Base-by-base conservation (phyloP, 2,113 vertebrate genomes). In the Dipodomys spectabilis region DNA sequence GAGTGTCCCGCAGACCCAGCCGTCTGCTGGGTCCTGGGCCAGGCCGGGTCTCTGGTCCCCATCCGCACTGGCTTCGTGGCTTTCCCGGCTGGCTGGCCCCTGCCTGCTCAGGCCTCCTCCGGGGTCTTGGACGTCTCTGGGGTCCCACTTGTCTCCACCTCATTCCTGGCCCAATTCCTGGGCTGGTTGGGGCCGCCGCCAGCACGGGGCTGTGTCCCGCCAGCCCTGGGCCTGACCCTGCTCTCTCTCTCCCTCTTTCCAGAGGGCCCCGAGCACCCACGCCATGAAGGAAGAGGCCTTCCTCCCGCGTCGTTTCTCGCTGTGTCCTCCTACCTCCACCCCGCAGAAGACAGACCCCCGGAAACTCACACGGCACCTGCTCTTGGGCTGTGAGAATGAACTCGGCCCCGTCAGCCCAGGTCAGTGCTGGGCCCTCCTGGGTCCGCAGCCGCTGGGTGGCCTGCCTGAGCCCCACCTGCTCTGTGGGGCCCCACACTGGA, bases 231-330 rank as follows among this genome's bases (percentile, higher is more conserved):
- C 44, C 67, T 91, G 68, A 97, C 83, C 74, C 23, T 23, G 1
- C 27, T 65, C 77, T 94, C 94, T 7, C 2, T 25, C 7, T 60
- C 65, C 82, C 90, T 88, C 39, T 67, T 95, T 96, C 77, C 98
- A 99, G 99, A 99, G 98, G 97, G 98, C 98, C 4, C 98, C 98
- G 90, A 96, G 98, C 93, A 90, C 98, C 95, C 98, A 97, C 98
- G 97, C 98, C 97, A 99, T 99, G 99, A 99, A 99, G 98, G 99
- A 99, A 97, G 99, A 99, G 98, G 99, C 98, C 97, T 98, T 99
- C 86, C 98, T 99, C 80, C 98, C 99, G 30, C 98, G 99, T 91
- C 99, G 99, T 97, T 98, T 99, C 97, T 99, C 99, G 10, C 98
- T 99, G 95, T 99, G 99, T 93, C 99, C 99, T 0, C 98, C 98